Conservation (phyloP, 2,888 invertebrate species). For the Imbricaverruca yamaguchii region DNA sequence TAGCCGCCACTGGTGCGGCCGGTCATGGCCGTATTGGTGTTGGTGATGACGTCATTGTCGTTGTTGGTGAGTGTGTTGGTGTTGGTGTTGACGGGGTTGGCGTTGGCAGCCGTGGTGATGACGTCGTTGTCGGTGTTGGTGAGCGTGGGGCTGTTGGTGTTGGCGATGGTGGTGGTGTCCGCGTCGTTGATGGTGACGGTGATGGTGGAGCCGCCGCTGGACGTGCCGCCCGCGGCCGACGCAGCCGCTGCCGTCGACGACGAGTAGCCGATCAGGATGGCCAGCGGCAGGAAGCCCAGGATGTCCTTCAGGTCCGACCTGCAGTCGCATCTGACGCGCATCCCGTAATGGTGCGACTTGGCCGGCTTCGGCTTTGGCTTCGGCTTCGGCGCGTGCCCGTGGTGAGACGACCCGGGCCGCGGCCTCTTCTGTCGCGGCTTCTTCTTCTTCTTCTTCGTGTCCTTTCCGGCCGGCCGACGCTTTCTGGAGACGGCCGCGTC, state of each 20-base stretch:
- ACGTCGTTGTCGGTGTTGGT: conserved; percentile 22
- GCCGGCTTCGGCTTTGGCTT: background rate
- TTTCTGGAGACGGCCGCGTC: too few relatives aligned
- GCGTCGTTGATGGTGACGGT: conserved; percentile 23
- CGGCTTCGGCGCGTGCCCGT: background rate
- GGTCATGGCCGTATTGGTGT: conserved; percentile 3
- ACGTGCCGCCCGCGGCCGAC: background rate
- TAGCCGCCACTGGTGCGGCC: background rate
- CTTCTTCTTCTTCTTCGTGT: background rate
- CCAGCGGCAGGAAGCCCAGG: conserved; percentile 19
- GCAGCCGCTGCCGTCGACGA: background rate
- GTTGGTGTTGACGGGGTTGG: conserved; percentile 22
- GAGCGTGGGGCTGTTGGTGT: conserved; percentile 20
- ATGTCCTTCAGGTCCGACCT: conserved; percentile 12
- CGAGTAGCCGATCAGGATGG: conserved; percentile 17
- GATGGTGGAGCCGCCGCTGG: too few relatives aligned
- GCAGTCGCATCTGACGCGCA: conserved; percentile 7
- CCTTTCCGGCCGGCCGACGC: too few relatives aligned
- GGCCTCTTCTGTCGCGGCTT: too few relatives aligned
- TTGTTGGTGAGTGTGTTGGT: conserved; percentile 22
- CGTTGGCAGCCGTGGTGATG: conserved; percentile 20
- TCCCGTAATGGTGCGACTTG: too few relatives aligned
- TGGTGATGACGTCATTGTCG: conserved; percentile 19
- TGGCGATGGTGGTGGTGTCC: conserved; percentile 17
- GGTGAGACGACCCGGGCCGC: background rate